A percentile compares a stretch with the other conserved stretches of the same genome.
phyloP scores from a whole-genome alignment of 64 coral and sea anemone genomes.

The Pachyseris speciosa region DNA sequence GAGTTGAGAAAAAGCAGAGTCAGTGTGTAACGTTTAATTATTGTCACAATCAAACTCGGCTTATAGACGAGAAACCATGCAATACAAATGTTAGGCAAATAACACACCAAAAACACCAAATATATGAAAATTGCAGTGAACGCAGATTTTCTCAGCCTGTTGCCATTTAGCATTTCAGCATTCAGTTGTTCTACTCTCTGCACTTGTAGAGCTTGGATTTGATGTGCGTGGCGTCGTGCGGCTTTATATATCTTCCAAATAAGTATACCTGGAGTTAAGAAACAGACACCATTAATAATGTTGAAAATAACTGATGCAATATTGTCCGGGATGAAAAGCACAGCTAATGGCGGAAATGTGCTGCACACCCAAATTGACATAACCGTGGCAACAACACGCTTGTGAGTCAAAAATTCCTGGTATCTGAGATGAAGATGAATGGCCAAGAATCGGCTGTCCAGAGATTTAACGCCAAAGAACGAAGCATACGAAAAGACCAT shows the following conservation, averaged over 20 bases:
- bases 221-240: not conserved
- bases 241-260: not conserved
- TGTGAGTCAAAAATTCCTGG: conserved; percentile 2
- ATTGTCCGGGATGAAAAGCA: not conserved
- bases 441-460: conserved; percentile 11
- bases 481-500: not conserved
- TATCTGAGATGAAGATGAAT: conserved; percentile 4
- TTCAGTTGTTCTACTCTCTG: not conserved
- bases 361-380: conserved; percentile 5
- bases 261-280: not conserved
- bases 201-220: not conserved
- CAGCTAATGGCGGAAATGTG: not conserved
- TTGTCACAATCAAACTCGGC: not conserved
- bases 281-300: not conserved
- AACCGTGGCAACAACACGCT: not conserved
- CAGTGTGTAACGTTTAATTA: not conserved
- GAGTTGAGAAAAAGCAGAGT: not conserved
- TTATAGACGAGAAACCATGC: not conserved
- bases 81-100: not conserved
- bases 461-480: not conserved
- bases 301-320: not conserved
- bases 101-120: conserved; percentile 8
- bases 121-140: not conserved
- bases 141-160: conserved; percentile 1
- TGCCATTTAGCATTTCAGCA: too few relatives aligned